Evolutionary conservation across 2,113 vertebrate species (phyloP).

Genomic region (Nicator chloris): DNA sequence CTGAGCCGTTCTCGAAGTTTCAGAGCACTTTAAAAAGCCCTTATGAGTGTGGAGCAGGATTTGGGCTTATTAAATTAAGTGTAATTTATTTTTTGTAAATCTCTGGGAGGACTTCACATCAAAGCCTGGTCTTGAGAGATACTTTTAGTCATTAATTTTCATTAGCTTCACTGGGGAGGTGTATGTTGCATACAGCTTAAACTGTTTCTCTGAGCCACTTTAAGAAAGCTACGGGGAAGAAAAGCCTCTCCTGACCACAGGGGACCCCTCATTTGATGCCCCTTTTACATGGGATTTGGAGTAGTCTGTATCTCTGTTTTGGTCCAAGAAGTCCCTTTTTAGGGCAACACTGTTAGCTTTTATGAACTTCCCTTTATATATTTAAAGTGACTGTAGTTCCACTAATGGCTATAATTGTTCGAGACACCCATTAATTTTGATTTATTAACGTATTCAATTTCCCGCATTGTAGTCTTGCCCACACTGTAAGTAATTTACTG

Average conservation of each 20-base stretch:
- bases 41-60: not conserved
- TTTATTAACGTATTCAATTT: conserved; percentile 60
- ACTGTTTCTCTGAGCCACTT: not conserved
- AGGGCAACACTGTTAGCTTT: not conserved
- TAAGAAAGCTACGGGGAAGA: not conserved
- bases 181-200: not conserved
- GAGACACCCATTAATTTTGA: conserved; percentile 56
- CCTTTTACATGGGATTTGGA: not conserved
- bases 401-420: conserved; percentile 50
- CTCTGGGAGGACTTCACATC: not conserved
- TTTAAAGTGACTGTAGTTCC: not conserved
- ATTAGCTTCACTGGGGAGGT: not conserved
- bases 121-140: not conserved
- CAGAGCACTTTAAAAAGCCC: not conserved
- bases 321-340: not conserved
- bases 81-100: not conserved
- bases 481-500: conserved; percentile 52
- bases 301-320: not conserved
- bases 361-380: conserved; percentile 2
- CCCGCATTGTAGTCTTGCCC: not conserved
- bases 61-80: not conserved
- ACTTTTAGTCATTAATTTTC: not conserved
- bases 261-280: not conserved
- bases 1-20: not conserved
- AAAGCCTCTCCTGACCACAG: not conserved